Conservation (phyloP, 2,113 vertebrate genomes). For the Ciconia stormi region DNA sequence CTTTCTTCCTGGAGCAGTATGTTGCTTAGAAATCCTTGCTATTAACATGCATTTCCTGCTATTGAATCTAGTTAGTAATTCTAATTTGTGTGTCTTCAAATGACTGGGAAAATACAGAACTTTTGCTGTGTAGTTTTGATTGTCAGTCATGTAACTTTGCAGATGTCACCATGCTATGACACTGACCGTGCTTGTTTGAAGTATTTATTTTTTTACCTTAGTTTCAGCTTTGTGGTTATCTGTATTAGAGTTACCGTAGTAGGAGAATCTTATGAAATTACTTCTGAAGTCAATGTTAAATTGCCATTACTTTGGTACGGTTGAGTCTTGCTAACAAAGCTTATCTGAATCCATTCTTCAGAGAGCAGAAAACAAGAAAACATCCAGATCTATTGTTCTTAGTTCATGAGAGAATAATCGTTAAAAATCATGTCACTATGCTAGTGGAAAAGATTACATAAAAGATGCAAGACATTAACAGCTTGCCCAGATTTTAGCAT, state of each 20-base stretch:
- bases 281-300: not conserved
- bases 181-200: not conserved
- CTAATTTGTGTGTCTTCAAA: conserved; percentile 30
- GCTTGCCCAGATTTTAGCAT: not conserved
- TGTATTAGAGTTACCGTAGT: not conserved
- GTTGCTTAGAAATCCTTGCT: conserved; percentile 48
- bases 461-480: not conserved
- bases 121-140: not conserved
- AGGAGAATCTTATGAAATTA: not conserved
- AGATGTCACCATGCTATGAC: not conserved
- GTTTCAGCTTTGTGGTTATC: not conserved
- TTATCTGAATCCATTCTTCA: not conserved
- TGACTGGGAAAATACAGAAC: not conserved
- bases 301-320: not conserved
- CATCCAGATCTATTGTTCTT: not conserved
- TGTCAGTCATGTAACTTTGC: conserved; percentile 27
- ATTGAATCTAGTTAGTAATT: conserved; percentile 55
- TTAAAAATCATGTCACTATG: not conserved
- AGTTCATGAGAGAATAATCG: not conserved
- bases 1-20: conserved; percentile 54
- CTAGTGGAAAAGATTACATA: not conserved
- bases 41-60: conserved; percentile 49
- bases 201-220: not conserved
- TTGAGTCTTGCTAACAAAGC: not conserved
- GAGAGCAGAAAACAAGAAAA: not conserved